These are phyloP conservation scores for Microctonus aethiopoides DNA, from an alignment of 2,888 invertebrate genomes.

Conservation along the genomic window DNA sequence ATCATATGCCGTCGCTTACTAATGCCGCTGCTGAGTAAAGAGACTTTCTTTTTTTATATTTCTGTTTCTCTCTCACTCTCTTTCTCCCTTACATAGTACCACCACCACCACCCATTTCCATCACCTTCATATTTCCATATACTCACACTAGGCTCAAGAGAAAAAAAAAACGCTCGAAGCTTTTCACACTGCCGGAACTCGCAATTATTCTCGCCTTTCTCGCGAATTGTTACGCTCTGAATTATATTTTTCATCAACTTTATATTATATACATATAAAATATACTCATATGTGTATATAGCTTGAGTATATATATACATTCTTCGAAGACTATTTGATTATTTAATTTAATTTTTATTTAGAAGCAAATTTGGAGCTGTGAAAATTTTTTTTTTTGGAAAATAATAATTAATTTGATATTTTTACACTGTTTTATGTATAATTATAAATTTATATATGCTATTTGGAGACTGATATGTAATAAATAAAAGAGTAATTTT, in stretches of 20 bases:
- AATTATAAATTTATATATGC: too few relatives aligned
- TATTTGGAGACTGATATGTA: too few relatives aligned
- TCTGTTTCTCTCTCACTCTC: background rate
- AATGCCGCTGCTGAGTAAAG: conserved; percentile 28
- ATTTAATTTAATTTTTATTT: too few relatives aligned
- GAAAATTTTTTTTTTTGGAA: too few relatives aligned
- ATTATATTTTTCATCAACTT: conserved; percentile 45
- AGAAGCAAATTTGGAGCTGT: too few relatives aligned
- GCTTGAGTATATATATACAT: too few relatives aligned
- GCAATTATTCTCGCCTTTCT: conserved; percentile 66
- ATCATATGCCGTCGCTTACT: conserved; percentile 15
- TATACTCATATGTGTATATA: too few relatives aligned
- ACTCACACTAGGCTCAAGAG: conserved; percentile 27
- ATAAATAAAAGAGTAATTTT: too few relatives aligned
- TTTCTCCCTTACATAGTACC: conserved; percentile 29
- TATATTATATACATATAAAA: background rate
- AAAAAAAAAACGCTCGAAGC: conserved; percentile 49
- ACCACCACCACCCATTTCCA: background rate
- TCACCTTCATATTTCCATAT: background rate
- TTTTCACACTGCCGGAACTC: conserved; percentile 57
- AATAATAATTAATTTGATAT: too few relatives aligned
- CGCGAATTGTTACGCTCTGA: conserved; percentile 63
- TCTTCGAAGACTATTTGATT: too few relatives aligned
- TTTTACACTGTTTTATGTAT: too few relatives aligned
- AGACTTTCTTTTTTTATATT: conserved; percentile 10